A percentile compares a stretch with the other conserved stretches of the same genome.
These are phyloP conservation scores for Drosophila elegans DNA, from an alignment of 1,140 invertebrate genomes.

Conservation along the genomic window DNA sequence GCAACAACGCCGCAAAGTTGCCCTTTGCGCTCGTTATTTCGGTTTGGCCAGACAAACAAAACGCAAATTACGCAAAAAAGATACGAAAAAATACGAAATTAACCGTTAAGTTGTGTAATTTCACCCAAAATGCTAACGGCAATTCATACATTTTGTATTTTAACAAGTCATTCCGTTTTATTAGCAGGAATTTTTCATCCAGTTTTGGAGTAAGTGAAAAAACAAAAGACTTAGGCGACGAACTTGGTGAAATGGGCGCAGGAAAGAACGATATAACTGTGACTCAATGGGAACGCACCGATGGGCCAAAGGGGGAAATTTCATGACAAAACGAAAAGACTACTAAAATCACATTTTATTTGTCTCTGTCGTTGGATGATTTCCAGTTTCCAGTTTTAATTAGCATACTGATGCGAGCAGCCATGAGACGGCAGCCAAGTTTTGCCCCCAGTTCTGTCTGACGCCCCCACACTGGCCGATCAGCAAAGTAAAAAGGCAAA, in stretches of 20 bases:
- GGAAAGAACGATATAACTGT: slow-evolving; percentile 36
- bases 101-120: slow-evolving; percentile 67
- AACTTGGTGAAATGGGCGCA: slow-evolving; percentile 46
- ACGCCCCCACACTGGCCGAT: slow-evolving; percentile 35
- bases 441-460: slow-evolving; percentile 41
- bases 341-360: slow-evolving; percentile 37
- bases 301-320: slow-evolving; percentile 38
- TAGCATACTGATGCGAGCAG: slow-evolving; percentile 54
- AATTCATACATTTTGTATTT: slow-evolving; percentile 29
- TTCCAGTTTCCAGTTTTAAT: slow-evolving; percentile 62
- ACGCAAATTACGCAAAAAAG: slow-evolving; percentile 41
- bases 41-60: slow-evolving; percentile 30
- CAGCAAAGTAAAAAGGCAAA: slow-evolving; percentile 26
- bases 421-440: slow-evolving; percentile 20
- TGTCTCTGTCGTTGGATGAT: slow-evolving; percentile 36
- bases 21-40: slow-evolving; percentile 46
- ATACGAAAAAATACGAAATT: slow-evolving; percentile 39
- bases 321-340: slow-evolving; percentile 41
- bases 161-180: slow-evolving; percentile 53
- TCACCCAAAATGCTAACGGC: slow-evolving; percentile 54
- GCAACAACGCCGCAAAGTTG: slow-evolving; percentile 24
- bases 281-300: slow-evolving; percentile 41
- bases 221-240: slow-evolving; percentile 56
- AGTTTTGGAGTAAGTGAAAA: slow-evolving; percentile 36
- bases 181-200: slow-evolving; percentile 24